phyloP scores from a whole-genome alignment of 92 coral and sea anemone genomes.

The Parazoanthus atlanticus region DNA sequence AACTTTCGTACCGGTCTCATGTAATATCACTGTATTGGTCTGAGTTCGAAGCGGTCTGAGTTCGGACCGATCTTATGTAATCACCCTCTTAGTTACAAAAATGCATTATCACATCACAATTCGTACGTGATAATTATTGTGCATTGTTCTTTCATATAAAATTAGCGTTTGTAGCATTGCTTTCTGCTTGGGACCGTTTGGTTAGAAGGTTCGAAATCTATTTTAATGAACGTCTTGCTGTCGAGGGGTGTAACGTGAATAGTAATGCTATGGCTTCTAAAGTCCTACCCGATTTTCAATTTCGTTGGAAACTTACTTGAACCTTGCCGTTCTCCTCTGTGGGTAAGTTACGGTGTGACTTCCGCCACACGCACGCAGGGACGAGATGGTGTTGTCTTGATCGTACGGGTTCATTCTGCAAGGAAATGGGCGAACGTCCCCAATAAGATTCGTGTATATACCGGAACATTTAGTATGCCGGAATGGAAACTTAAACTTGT shows the following conservation, averaged over 20 bases:
- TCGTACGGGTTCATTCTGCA: slow-evolving; percentile 65
- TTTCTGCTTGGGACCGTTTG: too few relatives aligned
- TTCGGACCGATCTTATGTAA: too few relatives aligned
- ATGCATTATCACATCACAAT: too few relatives aligned
- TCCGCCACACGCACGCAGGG: slow-evolving; percentile 93
- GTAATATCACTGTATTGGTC: too few relatives aligned
- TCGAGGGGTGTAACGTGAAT: neutral
- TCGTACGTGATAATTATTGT: too few relatives aligned
- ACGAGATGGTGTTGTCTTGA: slow-evolving; percentile 73
- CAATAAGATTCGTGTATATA: neutral
- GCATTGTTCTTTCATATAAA: too few relatives aligned
- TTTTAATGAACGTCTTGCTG: neutral
- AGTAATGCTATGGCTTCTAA: neutral
- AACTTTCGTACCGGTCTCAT: too few relatives aligned
- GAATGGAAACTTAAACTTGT: neutral
- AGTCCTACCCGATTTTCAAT: neutral
- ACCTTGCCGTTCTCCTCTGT: slow-evolving; percentile 78
- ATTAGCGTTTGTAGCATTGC: too few relatives aligned
- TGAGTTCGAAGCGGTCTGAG: too few relatives aligned
- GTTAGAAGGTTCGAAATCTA: neutral
- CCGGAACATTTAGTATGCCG: neutral
- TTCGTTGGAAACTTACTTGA: slow-evolving; percentile 59
- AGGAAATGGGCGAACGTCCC: neutral
- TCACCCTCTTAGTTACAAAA: too few relatives aligned
- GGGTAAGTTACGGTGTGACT: slow-evolving; percentile 91